Base-by-base conservation (phyloP, 2,888 invertebrate genomes). In the Dermolepida albohirtum region DNA sequence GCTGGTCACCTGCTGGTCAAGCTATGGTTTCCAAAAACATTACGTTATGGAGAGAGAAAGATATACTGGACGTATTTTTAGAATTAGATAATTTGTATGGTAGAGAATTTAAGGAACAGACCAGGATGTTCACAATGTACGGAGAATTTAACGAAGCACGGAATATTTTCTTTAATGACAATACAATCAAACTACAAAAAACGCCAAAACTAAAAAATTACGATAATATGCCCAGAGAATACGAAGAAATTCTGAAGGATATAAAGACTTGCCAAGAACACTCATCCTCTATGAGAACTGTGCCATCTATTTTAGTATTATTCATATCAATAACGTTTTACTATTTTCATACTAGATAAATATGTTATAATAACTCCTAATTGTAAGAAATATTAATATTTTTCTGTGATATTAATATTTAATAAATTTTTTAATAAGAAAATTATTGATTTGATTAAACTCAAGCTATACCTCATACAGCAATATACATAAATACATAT, bases 71-170 rank as follows among this genome's bases (percentile, higher is more conserved):
- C 71, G 88, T 91, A 0, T 86, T 94, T 43, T 85, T 90, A 11
- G 88, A 89, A 72, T 84, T 93, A 76, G 92, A 93, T 77, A 85
- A 87, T 73, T 80, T 90, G 34, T 93, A 93, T 79, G 93, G 93
- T 47, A 87, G 87, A 77, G 85, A 85, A 44, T 86, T 81, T 74
- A 84, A 85, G 62, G 83, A 84, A 2, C 86, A 87, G 12, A 89
- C 87, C 0, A 86, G 87, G 0, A 86, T 91, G 71, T 91, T 93
- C 74, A 87, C 89, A 0, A 84, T 94, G 82, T 93, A 89, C 72
- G 92, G 91, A 0, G 81, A 86, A 0, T 93, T 87, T 75, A 90
- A 92, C 72, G 88, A 87, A 43, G 81, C 86, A 70, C 82, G 83
- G 17, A 85, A 92, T 76, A 83, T 94, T 0, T 81, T 94, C 43